Conservation (phyloP, 2,113 vertebrate genomes). For the Protobothrops mucrosquamatus region DNA sequence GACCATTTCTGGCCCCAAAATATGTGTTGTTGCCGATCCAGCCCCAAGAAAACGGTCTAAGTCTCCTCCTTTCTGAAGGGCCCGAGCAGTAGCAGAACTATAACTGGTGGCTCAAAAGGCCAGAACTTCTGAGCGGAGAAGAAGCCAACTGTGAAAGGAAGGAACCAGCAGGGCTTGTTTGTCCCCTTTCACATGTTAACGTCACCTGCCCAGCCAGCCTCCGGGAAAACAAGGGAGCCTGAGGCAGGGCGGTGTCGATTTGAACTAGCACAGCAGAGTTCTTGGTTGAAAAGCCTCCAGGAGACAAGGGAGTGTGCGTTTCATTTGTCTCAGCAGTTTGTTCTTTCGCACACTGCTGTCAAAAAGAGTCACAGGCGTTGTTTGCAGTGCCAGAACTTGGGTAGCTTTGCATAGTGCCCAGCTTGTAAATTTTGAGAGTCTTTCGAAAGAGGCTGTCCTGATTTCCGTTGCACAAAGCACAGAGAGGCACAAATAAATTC, state of each 20-base stretch:
- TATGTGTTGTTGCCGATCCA: background rate
- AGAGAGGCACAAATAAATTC: background rate
- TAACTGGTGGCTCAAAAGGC: background rate
- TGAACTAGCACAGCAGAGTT: background rate
- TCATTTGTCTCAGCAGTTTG: background rate
- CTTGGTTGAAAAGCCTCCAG: background rate
- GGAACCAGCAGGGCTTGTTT: background rate
- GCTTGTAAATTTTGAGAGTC: background rate
- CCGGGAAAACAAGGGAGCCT: background rate
- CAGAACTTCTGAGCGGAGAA: background rate
- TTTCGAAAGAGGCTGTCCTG: background rate
- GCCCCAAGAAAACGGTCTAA: background rate
- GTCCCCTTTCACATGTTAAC: background rate
- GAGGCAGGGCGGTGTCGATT: background rate
- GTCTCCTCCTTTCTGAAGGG: no score
- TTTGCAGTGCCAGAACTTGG: background rate
- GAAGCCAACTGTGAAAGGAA: background rate
- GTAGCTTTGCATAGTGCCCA: background rate
- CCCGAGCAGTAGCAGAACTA: background rate
- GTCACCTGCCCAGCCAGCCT: background rate
- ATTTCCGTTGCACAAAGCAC: background rate
- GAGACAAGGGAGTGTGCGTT: background rate
- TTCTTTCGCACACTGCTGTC: background rate
- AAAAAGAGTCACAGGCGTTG: background rate
- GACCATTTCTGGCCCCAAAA: background rate